Evolutionary conservation across 2,113 vertebrate genomes (phyloP).

Genomic region (Xerus inauris): DNA sequence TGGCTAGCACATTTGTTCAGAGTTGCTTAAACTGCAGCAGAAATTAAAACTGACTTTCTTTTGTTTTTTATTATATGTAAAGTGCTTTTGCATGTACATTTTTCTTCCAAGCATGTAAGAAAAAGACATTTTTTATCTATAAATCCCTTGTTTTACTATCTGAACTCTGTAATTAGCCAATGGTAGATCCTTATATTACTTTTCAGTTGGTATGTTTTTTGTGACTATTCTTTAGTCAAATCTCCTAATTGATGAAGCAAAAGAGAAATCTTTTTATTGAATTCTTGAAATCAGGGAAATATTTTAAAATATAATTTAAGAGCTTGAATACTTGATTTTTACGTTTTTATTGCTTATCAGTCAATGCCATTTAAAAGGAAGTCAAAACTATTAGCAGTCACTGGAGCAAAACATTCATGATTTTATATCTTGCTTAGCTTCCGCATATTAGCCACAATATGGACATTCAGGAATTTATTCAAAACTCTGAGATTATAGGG

Average conservation of each 20-base stretch:
- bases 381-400: slow-evolving; percentile 64
- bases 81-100: slow-evolving; percentile 63
- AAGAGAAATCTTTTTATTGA: slow-evolving; percentile 6
- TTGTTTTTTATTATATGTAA: slow-evolving; percentile 10
- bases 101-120: slow-evolving; percentile 67
- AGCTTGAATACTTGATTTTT: slow-evolving; percentile 69
- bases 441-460: slow-evolving; percentile 69
- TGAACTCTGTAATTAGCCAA: slow-evolving; percentile 19
- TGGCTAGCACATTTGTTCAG: not conserved
- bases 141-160: slow-evolving; percentile 38
- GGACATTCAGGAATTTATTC: slow-evolving; percentile 75
- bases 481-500: slow-evolving; percentile 79
- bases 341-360: slow-evolving; percentile 62
- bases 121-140: slow-evolving; percentile 34
- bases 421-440: slow-evolving; percentile 58
- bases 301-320: slow-evolving; percentile 60
- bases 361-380: slow-evolving; percentile 64
- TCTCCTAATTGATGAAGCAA: not conserved
- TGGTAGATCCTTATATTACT: not conserved
- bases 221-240: not conserved
- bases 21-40: not conserved
- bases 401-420: not conserved
- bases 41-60: slow-evolving; percentile 51
- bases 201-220: not conserved
- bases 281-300: slow-evolving; percentile 60